Base-by-base conservation (phyloP, 1,140 invertebrate genomes). In the Drosophila oshimai region DNA sequence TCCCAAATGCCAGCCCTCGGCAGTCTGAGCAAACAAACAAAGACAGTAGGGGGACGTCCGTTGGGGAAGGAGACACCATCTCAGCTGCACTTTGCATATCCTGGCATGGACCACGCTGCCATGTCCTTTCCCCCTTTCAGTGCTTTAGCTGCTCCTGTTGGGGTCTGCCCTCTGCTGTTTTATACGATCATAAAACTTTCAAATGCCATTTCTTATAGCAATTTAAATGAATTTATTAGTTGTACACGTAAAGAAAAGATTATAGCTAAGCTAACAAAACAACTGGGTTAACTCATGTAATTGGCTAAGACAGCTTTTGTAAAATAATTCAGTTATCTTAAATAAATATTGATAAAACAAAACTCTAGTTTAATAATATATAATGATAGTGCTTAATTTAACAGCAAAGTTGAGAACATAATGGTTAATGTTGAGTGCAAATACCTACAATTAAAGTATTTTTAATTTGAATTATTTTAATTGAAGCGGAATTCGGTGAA, bases 81-180 rank as follows among this genome's bases (percentile, higher is more conserved):
- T 78, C 60, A 62, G 60, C 74, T 68, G 57, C 61, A 78, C 44
- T 83, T 74, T 79, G 80, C 71, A 84, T 84, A 75, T 78, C 60
- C 74, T 78, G 79, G 12, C 58, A 39, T 53, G 55, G 46, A 42
- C 36, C 50, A 41, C 10, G 12, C 39, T 36, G 45, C 29, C 28
- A 54, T 54, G 34, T 67, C 51, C 51, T 46, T 41, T 37, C 15
- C 33, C 49, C 29, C 1, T 4, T 44, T 26, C 17, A 20, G 10
- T 51, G 29, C 55, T 44, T 33, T 31, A 39, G 18, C 22, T 49
- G 18, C 45, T 73, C 13, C 26, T 29, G 29, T 44, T 49, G 28
- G 15, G 31, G 45, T 17, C 7, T 18, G 26, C 12, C 17, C 24
- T 39, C 34, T 49, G 53, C 71, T 68, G 37, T 75, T 72, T 68